Base-by-base conservation (phyloP, 2,888 invertebrate genomes). In the Muschampia plurimacula region DNA sequence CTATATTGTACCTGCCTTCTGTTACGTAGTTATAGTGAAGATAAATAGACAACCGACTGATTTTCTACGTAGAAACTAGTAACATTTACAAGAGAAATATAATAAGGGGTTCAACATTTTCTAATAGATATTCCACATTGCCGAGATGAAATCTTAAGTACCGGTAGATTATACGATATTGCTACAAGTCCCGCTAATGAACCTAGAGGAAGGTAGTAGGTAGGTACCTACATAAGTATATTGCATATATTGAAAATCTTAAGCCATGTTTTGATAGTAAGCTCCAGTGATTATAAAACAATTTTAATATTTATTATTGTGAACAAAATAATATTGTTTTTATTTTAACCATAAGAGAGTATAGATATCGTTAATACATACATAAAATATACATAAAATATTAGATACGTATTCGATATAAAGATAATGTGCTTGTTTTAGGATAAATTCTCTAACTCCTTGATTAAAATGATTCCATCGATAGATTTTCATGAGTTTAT, bases 121-220 rank as follows among this genome's bases (percentile, higher is more conserved):
- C 72, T 72, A 72, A 72, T 72, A 72, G 67, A 72, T 72, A 72
- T 72, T 67, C 72, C 63, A 68, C 68, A 67, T 71, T 55, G 36
- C 55, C 22, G 44, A 72, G 72, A 72, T 72, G 72, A 72, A 72
- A 72, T 72, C 72, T 72, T 59, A 72, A 72, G 60, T 67, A 67
- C 60, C 71, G 66, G 60, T 67, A 72, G 71, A 72, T 72, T 72
- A 52, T 49, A 62, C 71, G 71, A 72, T 72, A 72, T 39, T 59
- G 28, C 59, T 66, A 65, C 71, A 71, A 67, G 66, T 52, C 66
- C 66, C 59, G 66, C 66, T 60, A 66, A 67, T 60, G 66, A 71
- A 49, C 52, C 52, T 41, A 65, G n/a, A n/a, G 15, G 59, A 32
- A 59, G 15, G 22, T 55, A 55, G 22, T 22, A 22, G 22, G 0